Evolutionary conservation across 2,888 invertebrate genomes (phyloP).

Genomic region (Agonopterix heracliana): DNA sequence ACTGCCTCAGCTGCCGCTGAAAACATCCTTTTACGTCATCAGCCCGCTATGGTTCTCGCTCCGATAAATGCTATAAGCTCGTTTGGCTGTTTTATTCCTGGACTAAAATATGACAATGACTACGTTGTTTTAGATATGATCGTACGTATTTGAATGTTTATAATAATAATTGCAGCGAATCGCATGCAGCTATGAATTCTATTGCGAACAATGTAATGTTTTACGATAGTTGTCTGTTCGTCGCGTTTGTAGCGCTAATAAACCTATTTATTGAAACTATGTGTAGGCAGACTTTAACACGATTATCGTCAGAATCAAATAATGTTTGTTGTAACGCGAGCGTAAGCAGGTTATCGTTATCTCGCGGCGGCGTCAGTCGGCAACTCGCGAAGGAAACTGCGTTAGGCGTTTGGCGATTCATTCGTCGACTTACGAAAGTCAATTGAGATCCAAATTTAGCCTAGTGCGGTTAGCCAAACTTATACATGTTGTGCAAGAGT

Average conservation of each 20-base stretch:
- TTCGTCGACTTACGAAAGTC: conserved; percentile 60
- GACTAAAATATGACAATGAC: conserved; percentile 11
- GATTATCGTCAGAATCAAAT: neutral
- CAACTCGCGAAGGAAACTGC: conserved; percentile 31
- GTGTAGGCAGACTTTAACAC: neutral
- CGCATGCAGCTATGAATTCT: neutral
- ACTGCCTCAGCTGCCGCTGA: conserved; percentile 66
- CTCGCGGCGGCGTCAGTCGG: conserved; percentile 22
- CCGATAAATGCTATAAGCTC: conserved; percentile 28
- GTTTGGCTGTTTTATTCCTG: conserved; percentile 17
- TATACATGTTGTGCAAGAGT: conserved; percentile 29
- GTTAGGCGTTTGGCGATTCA: conserved; percentile 39
- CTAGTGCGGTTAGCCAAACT: conserved; percentile 48
- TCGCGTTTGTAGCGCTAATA: conserved; percentile 16
- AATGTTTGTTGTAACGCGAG: neutral
- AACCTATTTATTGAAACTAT: conserved; percentile 19
- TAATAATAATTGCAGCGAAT: neutral
- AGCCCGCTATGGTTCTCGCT: conserved; percentile 53
- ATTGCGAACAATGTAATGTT: conserved; percentile 19
- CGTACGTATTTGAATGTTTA: too few relatives aligned
- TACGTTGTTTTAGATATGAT: neutral
- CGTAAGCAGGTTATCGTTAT: conserved; percentile 1
- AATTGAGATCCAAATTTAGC: conserved; percentile 62
- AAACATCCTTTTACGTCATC: conserved; percentile 77
- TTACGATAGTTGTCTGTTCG: conserved; percentile 18